Base-by-base conservation (phyloP, 2,113 vertebrate genomes). In the Tricholaema leucomelas region DNA sequence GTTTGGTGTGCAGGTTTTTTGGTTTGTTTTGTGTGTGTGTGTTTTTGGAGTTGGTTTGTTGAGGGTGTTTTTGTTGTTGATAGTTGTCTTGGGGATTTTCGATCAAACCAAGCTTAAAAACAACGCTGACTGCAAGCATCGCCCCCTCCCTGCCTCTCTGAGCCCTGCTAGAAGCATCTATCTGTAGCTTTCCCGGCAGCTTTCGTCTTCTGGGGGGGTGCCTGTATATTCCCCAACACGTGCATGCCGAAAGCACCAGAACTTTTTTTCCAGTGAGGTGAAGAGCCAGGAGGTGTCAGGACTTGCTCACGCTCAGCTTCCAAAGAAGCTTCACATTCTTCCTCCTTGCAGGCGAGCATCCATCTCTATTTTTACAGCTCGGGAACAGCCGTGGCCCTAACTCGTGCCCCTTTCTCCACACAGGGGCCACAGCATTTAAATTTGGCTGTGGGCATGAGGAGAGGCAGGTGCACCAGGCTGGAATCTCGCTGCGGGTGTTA, bases 211-310 rank as follows among this genome's bases (percentile, higher is more conserved):
- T 1, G 1, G 80, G n/a, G 0, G 54, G 73, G 70, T 16, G 15
- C 42, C 36, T 38, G 93, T 33, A 35, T 71, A 63, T 85, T 92
- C 16, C 35, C 35, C 6, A 1, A 0, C 92, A 91, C 76, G 2
- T 76, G 91, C 81, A 2, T 4, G 3, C 60, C 42, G 27, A 36
- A 87, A 91, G 94, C 61, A 1, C 87, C 36, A 15, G 95, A 91
- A 95, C 90, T 96, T 97, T 96, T 97, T 96, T 87, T 92, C 91
- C 31, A 72, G 6, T 14, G 89, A 96, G 93, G 90, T 88, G 85
- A 90, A 93, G 93, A 94, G 91, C 93, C 48, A 23, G 94, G 95
- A 96, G 88, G 92, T 56, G 92, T 97, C 96, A 92, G 94, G 71
- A 84, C 95, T 95, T 93, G 92, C 82, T 79, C 50, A 52, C 48